Evolutionary conservation across 2,113 vertebrate species (phyloP).

Genomic region (Pavo muticus): DNA sequence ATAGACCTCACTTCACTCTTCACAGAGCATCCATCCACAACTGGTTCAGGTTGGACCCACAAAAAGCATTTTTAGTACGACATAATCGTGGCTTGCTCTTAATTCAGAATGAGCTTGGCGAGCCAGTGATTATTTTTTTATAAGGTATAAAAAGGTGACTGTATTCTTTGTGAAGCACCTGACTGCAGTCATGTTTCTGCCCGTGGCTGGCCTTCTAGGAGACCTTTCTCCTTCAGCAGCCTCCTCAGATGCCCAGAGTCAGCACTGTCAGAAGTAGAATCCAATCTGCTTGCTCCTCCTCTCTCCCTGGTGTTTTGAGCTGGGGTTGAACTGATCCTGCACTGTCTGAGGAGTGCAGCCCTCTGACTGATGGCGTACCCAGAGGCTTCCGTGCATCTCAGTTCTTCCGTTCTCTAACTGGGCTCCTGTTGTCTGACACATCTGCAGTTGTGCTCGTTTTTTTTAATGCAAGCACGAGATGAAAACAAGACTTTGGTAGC

Average conservation of each 20-base stretch:
- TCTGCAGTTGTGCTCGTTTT: conserved; percentile 40
- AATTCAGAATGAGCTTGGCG: conserved; percentile 1
- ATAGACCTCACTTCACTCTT: conserved; percentile 3
- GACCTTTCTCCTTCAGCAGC: neutral
- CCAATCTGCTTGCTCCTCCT: neutral
- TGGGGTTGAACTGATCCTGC: neutral
- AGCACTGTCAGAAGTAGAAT: neutral
- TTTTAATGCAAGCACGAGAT: conserved; percentile 51
- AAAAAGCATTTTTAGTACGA: conserved; percentile 8
- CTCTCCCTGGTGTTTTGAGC: neutral
- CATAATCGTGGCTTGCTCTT: neutral
- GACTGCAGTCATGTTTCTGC: neutral
- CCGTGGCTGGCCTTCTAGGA: neutral
- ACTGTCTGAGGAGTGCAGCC: neutral
- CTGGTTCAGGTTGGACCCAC: conserved; percentile 3
- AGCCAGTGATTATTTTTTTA: conserved; percentile 6
- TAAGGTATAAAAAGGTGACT: conserved; percentile 4
- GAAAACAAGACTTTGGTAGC: conserved; percentile 61
- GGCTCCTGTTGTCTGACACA: conserved; percentile 50
- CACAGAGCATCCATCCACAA: neutral
- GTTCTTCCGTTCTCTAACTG: conserved; percentile 28
- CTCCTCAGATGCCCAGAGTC: neutral
- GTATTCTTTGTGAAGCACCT: neutral
- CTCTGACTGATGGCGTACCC: neutral
- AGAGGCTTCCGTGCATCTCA: conserved; percentile 14